Evolutionary conservation across 2,797 vertebrate genomes (phyloP).

Genomic region (Centroberyx gerrardi): DNA sequence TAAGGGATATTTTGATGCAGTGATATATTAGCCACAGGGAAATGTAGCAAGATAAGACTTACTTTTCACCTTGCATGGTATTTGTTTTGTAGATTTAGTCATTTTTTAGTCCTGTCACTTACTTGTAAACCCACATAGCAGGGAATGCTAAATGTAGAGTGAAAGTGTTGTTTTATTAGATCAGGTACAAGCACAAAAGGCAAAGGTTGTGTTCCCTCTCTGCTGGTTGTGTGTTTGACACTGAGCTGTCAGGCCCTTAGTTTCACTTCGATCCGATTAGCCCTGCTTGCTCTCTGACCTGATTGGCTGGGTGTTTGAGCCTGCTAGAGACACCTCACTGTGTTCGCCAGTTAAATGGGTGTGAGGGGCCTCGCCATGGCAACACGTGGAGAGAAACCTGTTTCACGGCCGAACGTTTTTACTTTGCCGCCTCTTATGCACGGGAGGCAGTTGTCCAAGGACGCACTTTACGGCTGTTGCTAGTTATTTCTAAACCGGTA

Average conservation of each 20-base stretch:
- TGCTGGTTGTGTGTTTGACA: slow-evolving; percentile 32
- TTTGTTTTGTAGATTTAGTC: neutral
- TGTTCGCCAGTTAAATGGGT: neutral
- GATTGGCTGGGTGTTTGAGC: slow-evolving; percentile 16
- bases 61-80: neutral
- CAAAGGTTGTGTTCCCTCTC: slow-evolving; percentile 14
- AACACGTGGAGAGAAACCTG: neutral
- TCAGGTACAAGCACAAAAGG: neutral
- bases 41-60: neutral
- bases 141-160: neutral
- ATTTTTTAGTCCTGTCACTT: neutral
- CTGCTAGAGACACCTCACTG: slow-evolving; percentile 18
- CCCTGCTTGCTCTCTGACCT: slow-evolving; percentile 45
- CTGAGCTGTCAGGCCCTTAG: slow-evolving; percentile 34
- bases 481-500: neutral
- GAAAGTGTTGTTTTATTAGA: neutral
- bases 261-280: slow-evolving; percentile 71
- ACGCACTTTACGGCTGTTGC: neutral
- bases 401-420: neutral
- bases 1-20: neutral
- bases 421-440: neutral
- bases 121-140: neutral
- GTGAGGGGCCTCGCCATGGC: slow-evolving; percentile 3
- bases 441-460: neutral
- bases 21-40: neutral